These are phyloP conservation scores for Lanistes nyassanus DNA, from an alignment of 1,140 invertebrate species.

Conservation along the genomic window DNA sequence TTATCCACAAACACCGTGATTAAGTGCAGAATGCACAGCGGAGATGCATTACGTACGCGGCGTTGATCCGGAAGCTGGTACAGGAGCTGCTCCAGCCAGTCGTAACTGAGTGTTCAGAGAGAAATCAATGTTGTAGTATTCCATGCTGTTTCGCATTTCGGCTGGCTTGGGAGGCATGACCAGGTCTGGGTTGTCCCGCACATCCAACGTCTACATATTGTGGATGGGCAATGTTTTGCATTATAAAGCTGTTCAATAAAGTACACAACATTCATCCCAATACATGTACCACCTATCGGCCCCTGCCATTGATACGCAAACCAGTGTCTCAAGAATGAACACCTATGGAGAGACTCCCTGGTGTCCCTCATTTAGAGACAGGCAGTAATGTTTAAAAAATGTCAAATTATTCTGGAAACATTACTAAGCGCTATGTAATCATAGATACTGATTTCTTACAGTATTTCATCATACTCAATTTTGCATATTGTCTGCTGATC, in stretches of 20 bases:
- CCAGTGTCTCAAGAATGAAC: too few species aligned
- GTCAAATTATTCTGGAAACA: neutral
- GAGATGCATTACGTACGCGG: conserved; percentile 43
- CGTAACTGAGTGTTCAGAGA: conserved; percentile 92
- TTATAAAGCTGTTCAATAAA: neutral
- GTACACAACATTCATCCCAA: too few species aligned
- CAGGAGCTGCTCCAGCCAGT: conserved; percentile 88
- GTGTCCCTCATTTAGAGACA: neutral
- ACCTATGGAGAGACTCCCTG: too few species aligned
- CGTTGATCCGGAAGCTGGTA: conserved; percentile 60
- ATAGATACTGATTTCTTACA: too few species aligned
- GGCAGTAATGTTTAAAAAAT: neutral
- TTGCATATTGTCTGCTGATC: too few species aligned
- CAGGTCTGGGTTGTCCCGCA: conserved; percentile 93
- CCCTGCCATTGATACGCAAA: too few species aligned
- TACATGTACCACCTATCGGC: neutral
- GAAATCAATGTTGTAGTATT: conserved; percentile 99
- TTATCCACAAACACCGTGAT: too few species aligned
- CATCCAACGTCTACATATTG: conserved; percentile 78
- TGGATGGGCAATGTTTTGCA: neutral
- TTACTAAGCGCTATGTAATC: too few species aligned
- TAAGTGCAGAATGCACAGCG: too few species aligned
- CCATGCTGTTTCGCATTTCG: conserved; percentile 75
- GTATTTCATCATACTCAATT: neutral
- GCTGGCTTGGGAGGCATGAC: conserved; percentile 98